A percentile compares a stretch with the other conserved stretches of the same genome.
Conservation (phyloP, 1,140 invertebrate genomes). For the Drosophila willistoni region DNA sequence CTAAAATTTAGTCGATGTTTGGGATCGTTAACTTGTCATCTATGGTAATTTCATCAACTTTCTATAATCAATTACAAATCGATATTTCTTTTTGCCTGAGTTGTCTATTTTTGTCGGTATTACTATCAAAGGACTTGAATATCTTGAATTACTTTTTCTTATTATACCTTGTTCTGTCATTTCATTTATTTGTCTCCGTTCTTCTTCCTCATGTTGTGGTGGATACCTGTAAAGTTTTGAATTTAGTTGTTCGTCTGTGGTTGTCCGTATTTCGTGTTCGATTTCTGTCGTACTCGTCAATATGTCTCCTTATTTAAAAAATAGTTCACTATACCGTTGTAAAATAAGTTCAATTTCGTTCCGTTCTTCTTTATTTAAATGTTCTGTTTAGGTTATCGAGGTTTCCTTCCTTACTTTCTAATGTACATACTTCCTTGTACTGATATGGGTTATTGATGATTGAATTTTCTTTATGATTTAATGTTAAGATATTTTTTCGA, state of each 20-base stretch:
- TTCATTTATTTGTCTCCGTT: constrained; percentile 21
- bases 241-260: constrained; percentile 11
- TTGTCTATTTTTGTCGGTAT: constrained; percentile 18
- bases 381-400: too few relatives aligned
- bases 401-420: too few relatives aligned
- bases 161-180: constrained; percentile 30
- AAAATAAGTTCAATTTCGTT: constrained; percentile 12
- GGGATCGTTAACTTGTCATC: too few relatives aligned
- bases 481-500: too few relatives aligned
- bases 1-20: too few relatives aligned
- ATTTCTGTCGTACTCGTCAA: constrained; percentile 21
- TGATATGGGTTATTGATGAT: too few relatives aligned
- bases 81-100: constrained; percentile 13
- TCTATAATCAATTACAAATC: constrained; percentile 32
- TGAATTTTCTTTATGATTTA: too few relatives aligned
- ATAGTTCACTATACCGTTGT: constrained; percentile 1
- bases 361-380: too few relatives aligned
- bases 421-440: too few relatives aligned
- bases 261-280: constrained; percentile 8
- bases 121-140: constrained; percentile 16
- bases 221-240: constrained; percentile 18
- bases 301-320: not conserved
- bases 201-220: constrained; percentile 24
- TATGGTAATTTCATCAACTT: too few relatives aligned
- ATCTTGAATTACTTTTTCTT: too few relatives aligned